These are phyloP conservation scores for Poicephalus meyeri DNA, from an alignment of 2,113 vertebrate species.

Conservation along the genomic window DNA sequence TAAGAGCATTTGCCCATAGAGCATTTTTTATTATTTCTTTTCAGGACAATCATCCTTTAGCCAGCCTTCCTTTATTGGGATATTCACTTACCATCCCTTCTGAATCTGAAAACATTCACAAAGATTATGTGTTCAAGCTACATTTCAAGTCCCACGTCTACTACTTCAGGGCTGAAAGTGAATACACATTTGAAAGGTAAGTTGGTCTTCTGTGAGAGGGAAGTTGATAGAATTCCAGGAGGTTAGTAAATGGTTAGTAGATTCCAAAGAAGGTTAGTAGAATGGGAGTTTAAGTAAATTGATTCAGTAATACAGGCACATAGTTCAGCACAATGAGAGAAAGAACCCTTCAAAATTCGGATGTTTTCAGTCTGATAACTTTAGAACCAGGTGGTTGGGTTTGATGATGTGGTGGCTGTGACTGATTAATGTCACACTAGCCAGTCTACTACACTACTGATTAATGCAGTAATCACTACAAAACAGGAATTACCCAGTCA, in stretches of 20 bases:
- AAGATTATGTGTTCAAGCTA: slow-evolving; percentile 97
- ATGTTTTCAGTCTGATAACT: not conserved
- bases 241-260: not conserved
- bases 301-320: not conserved
- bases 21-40: not conserved
- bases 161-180: slow-evolving; percentile 96
- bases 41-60: slow-evolving; percentile 96
- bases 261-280: not conserved
- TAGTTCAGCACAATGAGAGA: not conserved
- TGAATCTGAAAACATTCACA: slow-evolving; percentile 95
- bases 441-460: not conserved
- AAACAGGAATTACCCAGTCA: not conserved
- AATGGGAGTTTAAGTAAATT: not conserved
- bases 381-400: not conserved
- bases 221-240: not conserved
- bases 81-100: slow-evolving; percentile 94
- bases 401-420: not conserved
- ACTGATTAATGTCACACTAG: not conserved
- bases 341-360: not conserved
- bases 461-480: not conserved
- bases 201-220: not conserved
- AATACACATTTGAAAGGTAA: slow-evolving; percentile 96
- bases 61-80: slow-evolving; percentile 94
- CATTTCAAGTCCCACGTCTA: slow-evolving; percentile 99
- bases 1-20: not conserved